Conservation (phyloP, 2,888 invertebrate genomes). For the Brachypterus glaber region DNA sequence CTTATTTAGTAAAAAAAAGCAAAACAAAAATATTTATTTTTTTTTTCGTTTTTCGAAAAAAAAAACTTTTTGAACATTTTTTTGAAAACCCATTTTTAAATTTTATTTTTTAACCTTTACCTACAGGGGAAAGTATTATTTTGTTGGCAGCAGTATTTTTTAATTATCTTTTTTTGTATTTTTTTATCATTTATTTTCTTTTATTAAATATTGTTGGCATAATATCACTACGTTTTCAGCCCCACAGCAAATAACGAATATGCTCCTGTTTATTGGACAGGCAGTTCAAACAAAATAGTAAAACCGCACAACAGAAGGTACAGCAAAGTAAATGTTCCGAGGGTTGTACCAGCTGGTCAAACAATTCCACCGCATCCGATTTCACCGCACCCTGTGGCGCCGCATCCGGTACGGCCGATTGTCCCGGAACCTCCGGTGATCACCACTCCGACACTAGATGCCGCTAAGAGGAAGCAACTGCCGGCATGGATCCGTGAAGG, state of each 20-base stretch:
- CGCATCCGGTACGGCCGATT: conserved; percentile 12
- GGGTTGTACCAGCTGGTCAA: conserved; percentile 20
- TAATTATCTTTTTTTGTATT: too few species aligned
- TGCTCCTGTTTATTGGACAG: conserved; percentile 32
- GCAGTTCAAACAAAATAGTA: conserved; percentile 33
- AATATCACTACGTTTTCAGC: too few species aligned
- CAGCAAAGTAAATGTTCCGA: conserved; percentile 38
- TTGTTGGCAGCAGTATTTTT: too few species aligned
- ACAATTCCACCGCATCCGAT: conserved; percentile 29
- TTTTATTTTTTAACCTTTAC: too few species aligned
- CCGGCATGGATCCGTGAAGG: conserved; percentile 98
- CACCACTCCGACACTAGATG: conserved; percentile 51
- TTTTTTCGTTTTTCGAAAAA: too few species aligned
- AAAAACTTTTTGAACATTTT: too few species aligned
- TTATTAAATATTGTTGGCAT: too few species aligned
- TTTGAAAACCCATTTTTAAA: too few species aligned
- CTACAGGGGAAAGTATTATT: too few species aligned
- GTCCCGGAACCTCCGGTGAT: conserved; percentile 10
- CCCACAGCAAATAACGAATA: conserved; percentile 11
- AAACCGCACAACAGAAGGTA: conserved; percentile 39
- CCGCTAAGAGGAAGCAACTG: conserved; percentile 76
- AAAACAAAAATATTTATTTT: too few species aligned
- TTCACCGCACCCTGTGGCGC: conserved; percentile 19
- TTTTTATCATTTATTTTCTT: too few species aligned
- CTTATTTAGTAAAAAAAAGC: too few species aligned